phyloP scores from a whole-genome alignment of 2,888 invertebrate species.

The Pollenia labialis region DNA sequence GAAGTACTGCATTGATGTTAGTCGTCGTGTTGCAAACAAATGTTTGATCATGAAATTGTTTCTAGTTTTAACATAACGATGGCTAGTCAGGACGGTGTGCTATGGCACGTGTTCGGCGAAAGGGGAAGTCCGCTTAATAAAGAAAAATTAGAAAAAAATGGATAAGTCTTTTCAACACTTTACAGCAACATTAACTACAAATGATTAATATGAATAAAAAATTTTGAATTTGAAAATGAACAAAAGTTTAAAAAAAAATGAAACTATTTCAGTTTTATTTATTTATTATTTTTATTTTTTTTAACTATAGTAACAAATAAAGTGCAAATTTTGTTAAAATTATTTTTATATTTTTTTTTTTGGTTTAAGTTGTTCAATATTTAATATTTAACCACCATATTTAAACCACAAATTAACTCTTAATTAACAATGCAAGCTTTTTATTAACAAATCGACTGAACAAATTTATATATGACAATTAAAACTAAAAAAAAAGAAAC shows the following conservation, averaged over 20 bases:
- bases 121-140: too few species aligned
- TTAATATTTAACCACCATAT: constrained; percentile 69
- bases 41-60: too few species aligned
- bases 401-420: constrained; percentile 69
- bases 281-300: constrained; percentile 19
- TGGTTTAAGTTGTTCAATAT: constrained; percentile 44
- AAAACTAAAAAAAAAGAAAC: constrained; percentile 45
- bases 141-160: too few species aligned
- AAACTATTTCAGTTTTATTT: constrained; percentile 30
- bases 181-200: constrained; percentile 63
- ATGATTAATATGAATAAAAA: constrained; percentile 48
- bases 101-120: too few species aligned
- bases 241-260: constrained; percentile 23
- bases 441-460: constrained; percentile 67
- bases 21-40: too few species aligned
- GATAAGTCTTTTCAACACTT: constrained; percentile 10
- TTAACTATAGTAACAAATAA: constrained; percentile 68
- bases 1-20: too few species aligned
- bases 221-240: constrained; percentile 38
- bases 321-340: constrained; percentile 67
- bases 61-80: too few species aligned
- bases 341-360: constrained; percentile 37
- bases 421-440: constrained; percentile 73
- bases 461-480: constrained; percentile 64
- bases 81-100: too few species aligned